Conservation (phyloP, 2,888 invertebrate species). For the Strigamia transsilvanica region DNA sequence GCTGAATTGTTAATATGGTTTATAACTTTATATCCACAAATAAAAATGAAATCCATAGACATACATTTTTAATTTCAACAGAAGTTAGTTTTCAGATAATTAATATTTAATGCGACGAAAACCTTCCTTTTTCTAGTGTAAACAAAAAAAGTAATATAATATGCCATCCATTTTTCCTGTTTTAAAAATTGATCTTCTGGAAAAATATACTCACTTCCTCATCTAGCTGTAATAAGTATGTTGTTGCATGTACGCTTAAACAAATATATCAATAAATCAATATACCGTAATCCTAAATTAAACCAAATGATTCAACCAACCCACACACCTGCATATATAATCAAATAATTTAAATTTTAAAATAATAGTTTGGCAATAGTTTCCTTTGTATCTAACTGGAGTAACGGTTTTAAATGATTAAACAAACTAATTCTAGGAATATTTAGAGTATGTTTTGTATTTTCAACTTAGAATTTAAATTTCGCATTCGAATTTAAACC, state of each 20-base stretch:
- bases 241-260: background rate
- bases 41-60: background rate
- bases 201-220: background rate
- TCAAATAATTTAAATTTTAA: too few relatives aligned
- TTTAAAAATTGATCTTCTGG: background rate
- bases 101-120: background rate
- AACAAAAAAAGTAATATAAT: conserved; percentile 8
- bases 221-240: background rate
- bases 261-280: background rate
- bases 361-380: too few relatives aligned
- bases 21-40: background rate
- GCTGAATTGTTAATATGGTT: background rate
- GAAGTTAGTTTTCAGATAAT: background rate
- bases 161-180: conserved; percentile 3
- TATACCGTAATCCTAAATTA: too few relatives aligned
- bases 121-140: background rate
- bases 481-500: too few relatives aligned
- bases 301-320: too few relatives aligned
- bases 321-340: too few relatives aligned
- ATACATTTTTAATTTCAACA: background rate
- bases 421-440: too few relatives aligned
- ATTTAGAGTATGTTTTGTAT: too few relatives aligned
- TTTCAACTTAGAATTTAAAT: too few relatives aligned
- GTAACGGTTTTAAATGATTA: too few relatives aligned
- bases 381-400: too few relatives aligned